These are phyloP conservation scores for Oscheius onirici DNA, from an alignment of 2,888 invertebrate genomes.

Conservation along the genomic window DNA sequence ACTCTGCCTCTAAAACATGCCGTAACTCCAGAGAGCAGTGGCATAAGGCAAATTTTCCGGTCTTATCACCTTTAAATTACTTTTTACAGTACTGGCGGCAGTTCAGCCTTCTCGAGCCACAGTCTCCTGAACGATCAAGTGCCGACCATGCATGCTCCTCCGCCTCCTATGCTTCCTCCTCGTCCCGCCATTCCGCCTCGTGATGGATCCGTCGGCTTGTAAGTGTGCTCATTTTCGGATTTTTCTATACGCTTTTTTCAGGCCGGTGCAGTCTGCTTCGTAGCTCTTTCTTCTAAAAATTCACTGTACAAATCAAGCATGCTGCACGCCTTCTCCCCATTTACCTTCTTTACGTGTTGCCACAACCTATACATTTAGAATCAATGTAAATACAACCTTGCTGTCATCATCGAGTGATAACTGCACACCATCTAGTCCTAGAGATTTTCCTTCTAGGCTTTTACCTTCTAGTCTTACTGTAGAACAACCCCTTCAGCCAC, in stretches of 20 bases:
- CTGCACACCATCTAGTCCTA: background rate
- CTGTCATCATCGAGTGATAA: background rate
- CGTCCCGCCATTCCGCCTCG: constrained; percentile 33
- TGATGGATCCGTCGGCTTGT: constrained; percentile 32
- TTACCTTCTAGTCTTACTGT: too few species aligned
- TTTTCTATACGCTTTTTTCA: background rate
- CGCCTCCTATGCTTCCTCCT: constrained; percentile 13
- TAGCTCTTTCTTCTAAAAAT: background rate
- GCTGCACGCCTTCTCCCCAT: background rate
- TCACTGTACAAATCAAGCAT: background rate
- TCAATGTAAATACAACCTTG: background rate
- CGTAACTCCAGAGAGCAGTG: constrained; percentile 25
- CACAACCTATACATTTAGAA: background rate
- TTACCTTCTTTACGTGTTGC: background rate
- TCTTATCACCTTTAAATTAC: too few species aligned
- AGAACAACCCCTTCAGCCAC: background rate
- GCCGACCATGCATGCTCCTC: constrained; percentile 24
- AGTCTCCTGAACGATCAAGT: constrained; percentile 8
- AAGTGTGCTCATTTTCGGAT: background rate
- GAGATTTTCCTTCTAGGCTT: background rate
- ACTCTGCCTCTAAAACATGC: constrained; percentile 8
- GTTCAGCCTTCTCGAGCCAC: constrained; percentile 22
- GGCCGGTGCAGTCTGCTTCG: constrained; percentile 16
- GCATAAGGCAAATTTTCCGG: constrained; percentile 6
- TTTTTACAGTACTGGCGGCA: constrained; percentile 21